Evolutionary conservation across 2,113 vertebrate genomes (phyloP).

Genomic region (Podarcis cretensis): DNA sequence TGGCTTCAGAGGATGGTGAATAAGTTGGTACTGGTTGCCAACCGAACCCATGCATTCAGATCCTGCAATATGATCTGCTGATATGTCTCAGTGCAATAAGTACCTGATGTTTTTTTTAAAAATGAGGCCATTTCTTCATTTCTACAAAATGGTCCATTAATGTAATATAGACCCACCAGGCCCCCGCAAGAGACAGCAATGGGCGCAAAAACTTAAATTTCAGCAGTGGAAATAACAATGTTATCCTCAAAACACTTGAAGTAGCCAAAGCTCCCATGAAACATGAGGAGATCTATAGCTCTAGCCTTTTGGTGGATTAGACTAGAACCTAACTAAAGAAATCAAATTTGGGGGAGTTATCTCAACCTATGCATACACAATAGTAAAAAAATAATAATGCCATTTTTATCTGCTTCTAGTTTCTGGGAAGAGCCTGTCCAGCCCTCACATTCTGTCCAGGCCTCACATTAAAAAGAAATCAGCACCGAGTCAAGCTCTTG

Average conservation of each 20-base stretch:
- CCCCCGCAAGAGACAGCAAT: not conserved
- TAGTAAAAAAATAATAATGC: not conserved
- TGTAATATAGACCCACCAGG: not conserved
- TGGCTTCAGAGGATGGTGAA: not conserved
- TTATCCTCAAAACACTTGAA: not conserved
- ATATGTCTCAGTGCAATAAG: too few species aligned
- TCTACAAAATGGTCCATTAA: not conserved
- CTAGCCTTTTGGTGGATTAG: not conserved
- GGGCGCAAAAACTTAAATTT: not conserved
- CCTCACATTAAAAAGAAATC: constrained; percentile 28
- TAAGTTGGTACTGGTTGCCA: not conserved
- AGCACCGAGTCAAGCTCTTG: not conserved
- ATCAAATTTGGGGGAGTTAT: not conserved
- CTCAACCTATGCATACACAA: not conserved
- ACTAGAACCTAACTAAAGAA: not conserved
- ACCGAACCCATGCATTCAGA: not conserved
- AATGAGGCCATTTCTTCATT: not conserved
- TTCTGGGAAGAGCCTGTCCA: not conserved
- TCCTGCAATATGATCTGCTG: not conserved
- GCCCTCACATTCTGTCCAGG: not conserved
- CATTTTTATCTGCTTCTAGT: not conserved
- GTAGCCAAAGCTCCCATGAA: not conserved
- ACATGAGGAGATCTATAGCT: not conserved
- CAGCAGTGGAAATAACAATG: not conserved
- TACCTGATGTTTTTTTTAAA: not conserved